Evolutionary conservation across 2,113 vertebrate genomes (phyloP).

Genomic region (Orientallactaga bullata): DNA sequence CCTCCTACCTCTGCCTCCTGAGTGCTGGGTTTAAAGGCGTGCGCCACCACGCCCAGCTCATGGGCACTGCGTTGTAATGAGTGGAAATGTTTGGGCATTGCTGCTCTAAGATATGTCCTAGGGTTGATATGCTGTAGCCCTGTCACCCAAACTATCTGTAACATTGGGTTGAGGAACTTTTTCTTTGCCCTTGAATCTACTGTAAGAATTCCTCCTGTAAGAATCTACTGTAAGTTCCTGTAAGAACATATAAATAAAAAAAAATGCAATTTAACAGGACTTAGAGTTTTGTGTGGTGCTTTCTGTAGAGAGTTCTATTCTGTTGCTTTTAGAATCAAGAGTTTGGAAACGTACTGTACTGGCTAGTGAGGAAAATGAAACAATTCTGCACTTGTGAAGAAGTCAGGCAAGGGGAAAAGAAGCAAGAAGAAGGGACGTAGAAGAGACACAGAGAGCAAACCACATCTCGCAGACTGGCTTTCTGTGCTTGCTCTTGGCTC

Average conservation of each 20-base stretch:
- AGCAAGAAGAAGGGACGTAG: background rate
- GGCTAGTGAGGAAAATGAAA: background rate
- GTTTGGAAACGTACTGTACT: background rate
- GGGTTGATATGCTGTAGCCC: background rate
- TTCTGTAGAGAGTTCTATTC: background rate
- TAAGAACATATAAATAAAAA: background rate
- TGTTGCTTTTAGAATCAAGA: slow-evolving; percentile 34
- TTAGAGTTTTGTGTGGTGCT: slow-evolving; percentile 23
- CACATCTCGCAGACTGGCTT: background rate
- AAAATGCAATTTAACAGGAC: background rate
- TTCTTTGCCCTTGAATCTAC: background rate
- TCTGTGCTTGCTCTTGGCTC: accelerated
- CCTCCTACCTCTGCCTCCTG: no score
- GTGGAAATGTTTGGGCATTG: background rate
- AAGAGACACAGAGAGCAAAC: background rate
- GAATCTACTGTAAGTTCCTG: background rate
- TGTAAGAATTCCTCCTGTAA: no score
- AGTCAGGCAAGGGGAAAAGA: background rate
- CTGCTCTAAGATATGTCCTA: background rate
- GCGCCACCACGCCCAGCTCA: no score
- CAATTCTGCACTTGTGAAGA: background rate
- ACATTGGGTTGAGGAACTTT: background rate
- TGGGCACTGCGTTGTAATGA: background rate
- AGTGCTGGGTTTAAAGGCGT: no score
- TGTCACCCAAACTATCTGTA: background rate